Conservation (phyloP, 2,888 invertebrate genomes). For the Drosophila suboccidentalis region DNA sequence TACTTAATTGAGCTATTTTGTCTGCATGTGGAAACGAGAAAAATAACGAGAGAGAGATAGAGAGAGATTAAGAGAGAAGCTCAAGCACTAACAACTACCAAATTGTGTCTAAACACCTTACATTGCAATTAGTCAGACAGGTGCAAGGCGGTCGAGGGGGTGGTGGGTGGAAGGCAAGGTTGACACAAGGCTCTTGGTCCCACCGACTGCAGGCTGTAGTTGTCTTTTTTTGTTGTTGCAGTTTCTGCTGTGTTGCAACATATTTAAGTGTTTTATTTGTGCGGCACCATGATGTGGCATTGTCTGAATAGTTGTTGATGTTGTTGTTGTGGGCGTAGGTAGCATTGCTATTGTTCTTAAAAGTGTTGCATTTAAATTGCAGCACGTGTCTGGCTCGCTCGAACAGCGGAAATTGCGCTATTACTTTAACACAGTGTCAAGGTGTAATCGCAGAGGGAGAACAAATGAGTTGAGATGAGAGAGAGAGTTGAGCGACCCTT, state of each 20-base stretch:
- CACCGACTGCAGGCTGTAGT: slow-evolving; percentile 24
- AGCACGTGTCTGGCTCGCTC: slow-evolving; percentile 43
- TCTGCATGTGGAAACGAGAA: slow-evolving; percentile 7
- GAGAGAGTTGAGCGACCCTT: slow-evolving; percentile 12
- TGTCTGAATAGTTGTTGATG: slow-evolving; percentile 22
- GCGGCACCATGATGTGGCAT: slow-evolving; percentile 26
- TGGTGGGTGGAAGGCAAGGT: slow-evolving; percentile 24
- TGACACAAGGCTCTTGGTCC: slow-evolving; percentile 29
- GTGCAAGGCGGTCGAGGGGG: slow-evolving; percentile 12
- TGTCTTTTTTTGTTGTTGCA: slow-evolving; percentile 24
- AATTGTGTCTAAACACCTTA: slow-evolving; percentile 72
- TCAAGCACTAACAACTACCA: slow-evolving; percentile 46
- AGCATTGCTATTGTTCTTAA: slow-evolving; percentile 23
- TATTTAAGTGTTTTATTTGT: slow-evolving; percentile 57
- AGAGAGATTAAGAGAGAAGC: neutral
- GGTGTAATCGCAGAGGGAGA: slow-evolving; percentile 2
- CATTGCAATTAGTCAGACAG: slow-evolving; percentile 67
- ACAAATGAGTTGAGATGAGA: slow-evolving; percentile 5
- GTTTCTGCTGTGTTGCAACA: slow-evolving; percentile 29
- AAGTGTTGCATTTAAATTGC: slow-evolving; percentile 51
- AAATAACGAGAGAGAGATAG: neutral
- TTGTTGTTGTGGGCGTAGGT: slow-evolving; percentile 12
- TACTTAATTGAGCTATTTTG: slow-evolving; percentile 65
- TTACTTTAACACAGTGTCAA: slow-evolving; percentile 24
- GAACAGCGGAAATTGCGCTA: slow-evolving; percentile 28